Base-by-base conservation (phyloP, 2,113 vertebrate genomes). In the Dipodomys ordii region DNA sequence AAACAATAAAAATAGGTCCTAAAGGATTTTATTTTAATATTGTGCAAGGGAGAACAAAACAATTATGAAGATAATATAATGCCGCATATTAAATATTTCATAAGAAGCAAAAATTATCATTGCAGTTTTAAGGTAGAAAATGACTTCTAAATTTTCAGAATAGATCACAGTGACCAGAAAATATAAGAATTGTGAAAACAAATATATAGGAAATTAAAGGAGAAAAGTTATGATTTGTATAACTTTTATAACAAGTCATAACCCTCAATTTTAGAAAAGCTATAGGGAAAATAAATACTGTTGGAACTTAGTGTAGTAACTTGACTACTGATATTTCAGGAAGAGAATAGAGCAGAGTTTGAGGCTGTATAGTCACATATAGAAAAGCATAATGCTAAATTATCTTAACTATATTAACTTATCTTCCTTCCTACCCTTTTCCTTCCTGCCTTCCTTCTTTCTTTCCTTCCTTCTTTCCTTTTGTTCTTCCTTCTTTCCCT, bases 1-100 rank as follows among this genome's bases (percentile, higher is more conserved):
- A 93, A 90, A 60, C 28, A 86, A 46, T 46, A 76, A 57, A 93
- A 90, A 86, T 46, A 87, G 74, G 18, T 53, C 62, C 44, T 87
- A n/a, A 87, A 93, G 46, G 11, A 95, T 76, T 1, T 73, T 23
- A 84, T 74, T 60, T 74, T 81, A 60, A 86, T 71, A 67, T 32
- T 57, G 0, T 68, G 18, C 60, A 35, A 90, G 30, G 28, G 10
- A 68, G 46, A 68, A 35, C 22, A 94, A 78, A 73, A 60, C 89
- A 73, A 73, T 32, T 83, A 57, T 73, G 16, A 86, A 69, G 11
- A 30, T 87, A 77, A 39, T 23, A 2, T 62, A 46, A 64, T 35
- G 4, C 4, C 9, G 13, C 23, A 28, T 49, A 62, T 27, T 49
- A 39, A 73, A 20, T 81, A 65, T 72, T 64, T 87, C 44, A 71